Base-by-base conservation (phyloP, 2,888 invertebrate species). In the Noctua pronuba region DNA sequence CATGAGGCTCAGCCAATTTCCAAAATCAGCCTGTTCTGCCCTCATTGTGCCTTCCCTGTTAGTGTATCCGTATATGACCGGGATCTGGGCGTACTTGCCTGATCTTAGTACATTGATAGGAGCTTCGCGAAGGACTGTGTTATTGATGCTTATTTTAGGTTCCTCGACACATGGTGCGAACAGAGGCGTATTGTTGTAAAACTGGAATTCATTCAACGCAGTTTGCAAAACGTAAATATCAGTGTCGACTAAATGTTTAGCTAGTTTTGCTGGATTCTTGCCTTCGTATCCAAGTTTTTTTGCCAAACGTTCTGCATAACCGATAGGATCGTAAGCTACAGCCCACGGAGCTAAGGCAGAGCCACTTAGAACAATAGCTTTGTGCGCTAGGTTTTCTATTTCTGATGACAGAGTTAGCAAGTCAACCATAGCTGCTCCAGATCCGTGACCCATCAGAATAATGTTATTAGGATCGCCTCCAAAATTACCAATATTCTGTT, bases 391-490 rank as follows among this genome's bases (percentile, higher is more conserved):
- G 71, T 92, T 90, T 35, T 90, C 75, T 8, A 94, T 84, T 82
- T 90, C 85, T 4, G 94, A 92, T 8, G 95, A 93, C 83, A 96
- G 81, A 1, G 95, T 95, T 49, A 96, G 87, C 13, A 96, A 88
- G 84, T 96, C 96, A 0, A 94, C 96, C 88, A 96, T 93, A 4
- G 97, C 97, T 2, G 98, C 98, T 13, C 98, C 98, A 1, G 98
- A 98, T 28, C 98, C 98, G 91, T 99, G 98, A 0, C 99, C 99
- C 92, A 98, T 97, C 0, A 99, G 92, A 0, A 98, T 98, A 2
- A 99, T 97, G 86, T 98, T 97, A 64, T 97, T 97, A 0, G 97
- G 97, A 93, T 99, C 97, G 1, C 98, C 92, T 38, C 91, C 91
- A 46, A 92, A 92, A 18, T 86, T 86, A 7, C 79, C 90, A 31